Evolutionary conservation across 2,888 invertebrate species (phyloP), one percentile per base, ranked within the genome.

Genomic region (Escarpia spicata): DNA sequence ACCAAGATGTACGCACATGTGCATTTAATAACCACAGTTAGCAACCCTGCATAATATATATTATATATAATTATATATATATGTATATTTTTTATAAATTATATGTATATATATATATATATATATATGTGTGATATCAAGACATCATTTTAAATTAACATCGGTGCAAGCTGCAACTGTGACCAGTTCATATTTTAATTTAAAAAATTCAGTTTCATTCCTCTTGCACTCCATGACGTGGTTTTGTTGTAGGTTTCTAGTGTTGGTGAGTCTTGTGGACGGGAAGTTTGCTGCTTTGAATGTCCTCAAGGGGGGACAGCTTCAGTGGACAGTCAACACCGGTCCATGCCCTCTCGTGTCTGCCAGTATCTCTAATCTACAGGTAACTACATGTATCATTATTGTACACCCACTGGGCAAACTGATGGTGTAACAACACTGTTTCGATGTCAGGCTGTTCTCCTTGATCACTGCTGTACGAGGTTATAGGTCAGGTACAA

Each of bases 261-360:
- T 98, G 92, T 97, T 98, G 95, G 98, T 99, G 90, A 98, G 98
- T 95, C 99, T 99, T 3, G 97, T 99, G 93, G 99, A 99, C 97
- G 99, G 99, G 19, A 97, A 97, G 95, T 96, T 99, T 92, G 98
- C 98, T 44, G 98, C 98, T 4, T 97, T 99, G 94, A 98, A 98
- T 95, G 94, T 89, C 31, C 93, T 93, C 12, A 97, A 97, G 37
- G 96, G 97, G 93, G 97, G 97, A 94, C 98, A 94, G 93, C 96
- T 98, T 94, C 97, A 97, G 92, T 99, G 99, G 99, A 97, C 97
- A 94, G 95, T 98, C 92, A 97, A 98, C 93, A 98, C 98, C 43
- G 98, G 98, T 92, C 97, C 97, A 26, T 97, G 97, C 43, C 98
- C 98, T 0, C 97, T 99, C 94, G 97, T 99, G 60, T 98, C 98